Evolutionary conservation across 2,888 invertebrate species (phyloP).

Genomic region (Magallana nippona): DNA sequence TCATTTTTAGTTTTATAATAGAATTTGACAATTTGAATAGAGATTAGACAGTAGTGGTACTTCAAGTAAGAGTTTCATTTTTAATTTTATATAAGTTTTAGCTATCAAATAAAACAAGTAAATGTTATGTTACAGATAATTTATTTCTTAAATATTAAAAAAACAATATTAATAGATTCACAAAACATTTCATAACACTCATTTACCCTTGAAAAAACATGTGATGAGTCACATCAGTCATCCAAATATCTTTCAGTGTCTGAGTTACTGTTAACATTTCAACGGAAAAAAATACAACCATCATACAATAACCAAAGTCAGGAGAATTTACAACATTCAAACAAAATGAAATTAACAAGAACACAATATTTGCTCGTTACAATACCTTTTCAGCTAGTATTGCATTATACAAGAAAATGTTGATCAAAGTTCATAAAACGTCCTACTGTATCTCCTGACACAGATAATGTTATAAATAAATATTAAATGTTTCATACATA

Average conservation of each 20-base stretch:
- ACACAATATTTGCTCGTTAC: not conserved
- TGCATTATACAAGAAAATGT: too few relatives aligned
- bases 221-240: not conserved
- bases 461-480: too few relatives aligned
- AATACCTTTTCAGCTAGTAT: not conserved
- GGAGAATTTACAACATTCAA: not conserved
- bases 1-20: too few relatives aligned
- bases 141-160: slow-evolving; percentile 9
- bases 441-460: too few relatives aligned
- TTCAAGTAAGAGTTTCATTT: too few relatives aligned
- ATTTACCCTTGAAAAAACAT: not conserved
- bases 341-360: not conserved
- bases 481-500: too few relatives aligned
- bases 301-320: slow-evolving; percentile 9
- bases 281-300: not conserved
- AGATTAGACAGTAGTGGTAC: too few relatives aligned
- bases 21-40: too few relatives aligned
- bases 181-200: slow-evolving; percentile 12
- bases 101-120: too few relatives aligned
- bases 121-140: not conserved
- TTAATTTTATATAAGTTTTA: too few relatives aligned
- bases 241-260: not conserved
- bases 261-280: not conserved
- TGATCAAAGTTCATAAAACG: too few relatives aligned
- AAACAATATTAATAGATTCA: slow-evolving; percentile 27